A percentile compares a stretch with the other conserved stretches of the same genome.
Conservation (phyloP, 2,797 vertebrate genomes). For the Rhinatrema bivittatum region DNA sequence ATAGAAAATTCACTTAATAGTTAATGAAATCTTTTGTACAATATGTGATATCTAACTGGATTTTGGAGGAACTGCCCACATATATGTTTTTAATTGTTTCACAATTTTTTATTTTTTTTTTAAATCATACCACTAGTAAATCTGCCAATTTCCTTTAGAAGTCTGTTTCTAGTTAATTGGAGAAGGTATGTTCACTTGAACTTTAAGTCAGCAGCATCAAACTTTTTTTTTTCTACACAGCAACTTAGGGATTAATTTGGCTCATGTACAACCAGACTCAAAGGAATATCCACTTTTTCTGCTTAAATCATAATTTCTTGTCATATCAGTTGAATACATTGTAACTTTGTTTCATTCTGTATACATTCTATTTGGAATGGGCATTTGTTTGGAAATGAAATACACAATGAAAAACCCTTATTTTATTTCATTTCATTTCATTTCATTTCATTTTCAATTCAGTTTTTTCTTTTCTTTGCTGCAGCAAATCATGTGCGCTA, state of each 20-base stretch:
- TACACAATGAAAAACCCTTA: too few species aligned
- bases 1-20: too few species aligned
- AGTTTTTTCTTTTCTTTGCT: too few species aligned
- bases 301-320: conserved; percentile 14
- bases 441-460: too few species aligned
- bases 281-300: conserved; percentile 12
- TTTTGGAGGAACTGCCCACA: too few species aligned
- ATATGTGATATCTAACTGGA: too few species aligned
- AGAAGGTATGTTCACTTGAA: conserved; percentile 30
- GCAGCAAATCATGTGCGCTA: too few species aligned
- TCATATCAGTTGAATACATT: conserved; percentile 6
- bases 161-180: conserved; percentile 34
- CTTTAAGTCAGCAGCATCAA: conserved; percentile 5
- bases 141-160: conserved; percentile 24
- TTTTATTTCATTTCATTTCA: too few species aligned
- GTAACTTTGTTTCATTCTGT: too few species aligned
- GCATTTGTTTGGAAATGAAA: too few species aligned
- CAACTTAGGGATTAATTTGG: conserved; percentile 10
- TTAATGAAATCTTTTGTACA: too few species aligned
- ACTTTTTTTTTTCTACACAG: neutral
- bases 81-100: conserved; percentile 29
- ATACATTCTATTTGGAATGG: too few species aligned
- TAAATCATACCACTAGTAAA: conserved; percentile 18
- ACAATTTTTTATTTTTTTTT: conserved; percentile 20
- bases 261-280: conserved; percentile 17